These are phyloP conservation scores for Leptinotarsa rubiginosa DNA, from an alignment of 2,888 invertebrate genomes.

Conservation along the genomic window DNA sequence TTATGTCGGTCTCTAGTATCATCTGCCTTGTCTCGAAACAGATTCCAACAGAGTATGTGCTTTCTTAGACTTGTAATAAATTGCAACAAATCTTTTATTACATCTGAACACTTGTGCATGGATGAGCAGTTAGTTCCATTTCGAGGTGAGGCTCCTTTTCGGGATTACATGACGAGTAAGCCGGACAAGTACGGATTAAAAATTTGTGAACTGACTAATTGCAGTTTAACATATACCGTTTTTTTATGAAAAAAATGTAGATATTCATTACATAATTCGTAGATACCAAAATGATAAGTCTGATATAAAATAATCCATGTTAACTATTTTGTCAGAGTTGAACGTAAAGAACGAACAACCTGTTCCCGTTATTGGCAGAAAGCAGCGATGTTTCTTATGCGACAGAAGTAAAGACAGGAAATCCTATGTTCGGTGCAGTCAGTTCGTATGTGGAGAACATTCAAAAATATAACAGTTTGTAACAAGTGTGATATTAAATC, in stretches of 20 bases:
- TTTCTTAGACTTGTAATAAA: conserved; percentile 32
- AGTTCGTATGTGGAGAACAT: background rate
- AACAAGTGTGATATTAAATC: background rate
- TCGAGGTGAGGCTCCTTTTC: conserved; percentile 36
- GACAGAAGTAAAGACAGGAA: background rate
- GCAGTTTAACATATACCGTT: conserved; percentile 23
- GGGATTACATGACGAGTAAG: conserved; percentile 40
- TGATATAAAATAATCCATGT: background rate
- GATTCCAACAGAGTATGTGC: conserved; percentile 24
- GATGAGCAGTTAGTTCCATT: conserved; percentile 34
- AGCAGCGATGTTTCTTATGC: background rate
- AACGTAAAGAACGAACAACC: background rate
- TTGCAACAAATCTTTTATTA: conserved; percentile 20
- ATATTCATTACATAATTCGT: conserved; percentile 28
- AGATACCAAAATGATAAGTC: background rate
- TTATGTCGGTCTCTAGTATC: no score
- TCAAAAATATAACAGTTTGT: background rate
- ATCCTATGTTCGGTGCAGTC: background rate
- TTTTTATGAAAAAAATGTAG: conserved; percentile 15
- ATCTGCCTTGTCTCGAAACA: conserved; percentile 5
- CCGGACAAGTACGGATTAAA: conserved; percentile 38
- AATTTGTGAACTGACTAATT: conserved; percentile 40
- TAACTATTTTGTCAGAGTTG: background rate
- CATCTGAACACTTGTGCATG: conserved; percentile 13
- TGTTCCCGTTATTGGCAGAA: background rate